Evolutionary conservation across 2,797 vertebrate species (phyloP).

Genomic region (Allobates femoralis): DNA sequence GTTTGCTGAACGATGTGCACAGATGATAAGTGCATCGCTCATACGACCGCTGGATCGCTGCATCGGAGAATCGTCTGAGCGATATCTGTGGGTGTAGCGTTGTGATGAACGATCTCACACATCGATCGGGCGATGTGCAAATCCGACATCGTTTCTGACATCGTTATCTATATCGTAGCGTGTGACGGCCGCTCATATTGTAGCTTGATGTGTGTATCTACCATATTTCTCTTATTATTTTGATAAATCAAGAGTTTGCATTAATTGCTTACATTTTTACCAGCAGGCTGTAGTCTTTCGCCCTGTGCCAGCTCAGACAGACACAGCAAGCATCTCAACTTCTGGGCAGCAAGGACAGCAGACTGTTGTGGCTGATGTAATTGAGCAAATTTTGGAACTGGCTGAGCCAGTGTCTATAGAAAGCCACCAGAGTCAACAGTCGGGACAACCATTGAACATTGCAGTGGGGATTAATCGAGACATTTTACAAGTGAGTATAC

Average conservation of each 20-base stretch:
- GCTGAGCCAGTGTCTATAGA: constrained; percentile 91
- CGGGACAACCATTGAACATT: constrained; percentile 86
- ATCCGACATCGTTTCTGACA: too few relatives aligned
- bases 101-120: too few relatives aligned
- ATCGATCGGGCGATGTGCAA: too few relatives aligned
- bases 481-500: constrained; percentile 88
- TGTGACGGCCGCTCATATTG: too few relatives aligned
- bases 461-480: constrained; percentile 93
- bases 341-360: constrained; percentile 70
- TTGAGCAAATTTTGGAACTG: constrained; percentile 95
- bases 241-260: not conserved
- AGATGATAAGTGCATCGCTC: too few relatives aligned
- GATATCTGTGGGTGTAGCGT: too few relatives aligned
- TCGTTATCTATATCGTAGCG: too few relatives aligned
- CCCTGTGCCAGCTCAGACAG: constrained; percentile 74
- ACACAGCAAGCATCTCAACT: constrained; percentile 71
- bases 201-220: not conserved
- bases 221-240: not conserved
- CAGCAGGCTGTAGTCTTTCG: constrained; percentile 76
- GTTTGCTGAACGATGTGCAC: too few relatives aligned
- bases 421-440: constrained; percentile 79
- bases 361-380: constrained; percentile 91
- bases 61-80: too few relatives aligned
- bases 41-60: too few relatives aligned
- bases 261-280: not conserved